Evolutionary conservation across 2,888 invertebrate species (phyloP).

Genomic region (Parapristionchus giblindavisi): DNA sequence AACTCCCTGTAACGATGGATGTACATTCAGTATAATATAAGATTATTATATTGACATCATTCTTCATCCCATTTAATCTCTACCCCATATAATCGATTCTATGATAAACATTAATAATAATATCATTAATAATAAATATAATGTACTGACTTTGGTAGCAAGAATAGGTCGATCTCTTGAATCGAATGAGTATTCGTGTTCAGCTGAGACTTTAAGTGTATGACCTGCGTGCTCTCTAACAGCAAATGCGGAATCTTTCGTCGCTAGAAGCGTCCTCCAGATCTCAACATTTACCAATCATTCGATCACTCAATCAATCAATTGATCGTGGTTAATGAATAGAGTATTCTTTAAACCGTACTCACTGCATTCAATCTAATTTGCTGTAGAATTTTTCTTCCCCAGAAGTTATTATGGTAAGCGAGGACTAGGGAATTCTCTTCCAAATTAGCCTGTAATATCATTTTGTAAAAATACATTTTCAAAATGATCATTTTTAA

Average conservation of each 20-base stretch:
- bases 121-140: background rate
- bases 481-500: background rate
- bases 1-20: constrained; percentile 69
- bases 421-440: constrained; percentile 62
- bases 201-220: constrained; percentile 74
- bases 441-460: constrained; percentile 53
- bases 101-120: background rate
- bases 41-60: too few relatives aligned
- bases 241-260: constrained; percentile 81
- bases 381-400: constrained; percentile 53
- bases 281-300: constrained; percentile 75
- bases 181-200: constrained; percentile 80
- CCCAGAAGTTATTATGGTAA: constrained; percentile 55
- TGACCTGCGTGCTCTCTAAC: constrained; percentile 80
- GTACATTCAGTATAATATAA: background rate
- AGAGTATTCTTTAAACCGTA: too few relatives aligned
- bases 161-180: constrained; percentile 65
- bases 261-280: constrained; percentile 81
- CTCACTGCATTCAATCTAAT: constrained; percentile 58
- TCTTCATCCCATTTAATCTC: background rate
- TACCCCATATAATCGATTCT: background rate
- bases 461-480: background rate
- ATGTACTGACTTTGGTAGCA: constrained; percentile 46
- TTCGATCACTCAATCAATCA: too few relatives aligned
- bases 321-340: too few relatives aligned